phyloP scores from a whole-genome alignment of 2,888 invertebrate species.

The Drosophila quasianomalipes region DNA sequence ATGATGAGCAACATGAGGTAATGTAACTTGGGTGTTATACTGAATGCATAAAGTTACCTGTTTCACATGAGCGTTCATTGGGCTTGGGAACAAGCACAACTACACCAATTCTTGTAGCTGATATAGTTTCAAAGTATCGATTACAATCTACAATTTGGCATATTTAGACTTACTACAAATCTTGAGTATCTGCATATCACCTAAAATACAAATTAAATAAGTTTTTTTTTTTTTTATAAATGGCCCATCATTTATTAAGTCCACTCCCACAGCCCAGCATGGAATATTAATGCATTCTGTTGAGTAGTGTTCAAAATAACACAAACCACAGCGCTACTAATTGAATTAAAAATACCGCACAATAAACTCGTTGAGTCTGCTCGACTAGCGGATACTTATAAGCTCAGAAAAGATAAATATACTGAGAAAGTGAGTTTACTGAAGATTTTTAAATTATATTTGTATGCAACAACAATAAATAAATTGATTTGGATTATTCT shows the following conservation, averaged over 20 bases:
- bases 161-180: background rate
- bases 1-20: slow-evolving; percentile 43
- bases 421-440: background rate
- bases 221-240: background rate
- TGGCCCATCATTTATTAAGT: slow-evolving; percentile 12
- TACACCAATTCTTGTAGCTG: slow-evolving; percentile 3
- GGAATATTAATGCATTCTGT: slow-evolving; percentile 6
- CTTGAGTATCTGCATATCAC: background rate
- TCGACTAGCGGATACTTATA: background rate
- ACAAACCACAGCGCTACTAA: slow-evolving; percentile 18
- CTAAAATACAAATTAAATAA: background rate
- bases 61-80: slow-evolving; percentile 14
- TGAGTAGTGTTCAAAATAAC: background rate
- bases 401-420: background rate
- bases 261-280: background rate
- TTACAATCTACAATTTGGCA: background rate
- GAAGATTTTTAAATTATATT: too few relatives aligned
- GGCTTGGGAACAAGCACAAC: slow-evolving; percentile 1
- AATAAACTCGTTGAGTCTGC: background rate
- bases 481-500: too few relatives aligned
- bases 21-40: slow-evolving; percentile 45
- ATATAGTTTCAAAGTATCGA: background rate
- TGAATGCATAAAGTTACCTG: slow-evolving; percentile 35
- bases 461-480: too few relatives aligned
- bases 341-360: slow-evolving; percentile 14